These are phyloP conservation scores for Anoura caudifer DNA, from an alignment of 2,113 vertebrate genomes.

Conservation along the genomic window DNA sequence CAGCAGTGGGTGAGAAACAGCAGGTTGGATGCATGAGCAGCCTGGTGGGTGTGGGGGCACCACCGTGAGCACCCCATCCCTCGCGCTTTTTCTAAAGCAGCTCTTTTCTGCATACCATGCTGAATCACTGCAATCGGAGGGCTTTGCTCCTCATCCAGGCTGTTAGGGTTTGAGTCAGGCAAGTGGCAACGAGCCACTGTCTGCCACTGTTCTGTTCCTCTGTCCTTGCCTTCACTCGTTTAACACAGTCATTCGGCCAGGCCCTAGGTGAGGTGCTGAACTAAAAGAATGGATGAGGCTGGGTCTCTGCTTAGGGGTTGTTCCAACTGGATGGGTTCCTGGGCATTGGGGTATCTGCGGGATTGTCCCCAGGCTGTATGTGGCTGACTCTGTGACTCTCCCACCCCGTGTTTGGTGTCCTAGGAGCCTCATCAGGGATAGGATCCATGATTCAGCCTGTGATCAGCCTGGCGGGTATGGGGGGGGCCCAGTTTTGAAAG, in stretches of 20 bases:
- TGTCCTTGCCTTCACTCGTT: background rate
- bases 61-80: fast-evolving
- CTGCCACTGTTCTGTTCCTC: background rate
- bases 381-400: background rate
- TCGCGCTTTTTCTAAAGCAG: background rate
- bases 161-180: background rate
- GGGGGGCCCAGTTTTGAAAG: background rate
- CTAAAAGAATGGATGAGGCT: background rate
- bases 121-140: background rate
- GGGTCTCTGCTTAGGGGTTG: background rate
- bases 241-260: background rate
- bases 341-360: background rate
- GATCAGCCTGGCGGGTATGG: background rate
- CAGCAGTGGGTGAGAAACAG: background rate
- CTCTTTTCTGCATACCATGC: background rate
- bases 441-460: background rate
- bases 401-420: background rate
- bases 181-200: background rate
- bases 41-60: background rate
- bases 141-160: background rate
- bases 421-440: background rate
- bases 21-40: background rate
- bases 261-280: background rate
- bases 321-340: background rate
- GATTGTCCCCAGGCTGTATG: background rate